These are phyloP conservation scores for Pteropus rufus DNA, from an alignment of 2,797 vertebrate species.

Conservation along the genomic window DNA sequence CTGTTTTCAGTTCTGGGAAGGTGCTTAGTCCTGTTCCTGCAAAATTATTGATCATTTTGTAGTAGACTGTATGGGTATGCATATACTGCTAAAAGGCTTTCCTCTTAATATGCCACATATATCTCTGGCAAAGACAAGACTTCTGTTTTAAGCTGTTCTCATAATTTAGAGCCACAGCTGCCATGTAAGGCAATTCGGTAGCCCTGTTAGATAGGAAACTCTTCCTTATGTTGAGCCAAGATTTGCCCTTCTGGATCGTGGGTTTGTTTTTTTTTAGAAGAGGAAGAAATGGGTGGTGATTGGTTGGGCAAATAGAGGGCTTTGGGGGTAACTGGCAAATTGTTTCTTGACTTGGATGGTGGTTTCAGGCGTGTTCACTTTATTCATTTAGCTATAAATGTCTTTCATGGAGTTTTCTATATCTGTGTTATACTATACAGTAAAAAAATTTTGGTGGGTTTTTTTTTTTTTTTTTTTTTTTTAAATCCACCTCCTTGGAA, in stretches of 20 bases:
- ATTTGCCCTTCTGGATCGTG: background rate
- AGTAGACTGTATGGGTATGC: background rate
- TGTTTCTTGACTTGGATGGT: background rate
- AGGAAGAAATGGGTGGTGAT: background rate
- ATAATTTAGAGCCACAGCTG: background rate
- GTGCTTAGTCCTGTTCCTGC: constrained; percentile 24
- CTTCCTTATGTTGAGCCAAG: background rate
- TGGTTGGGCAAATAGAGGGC: background rate
- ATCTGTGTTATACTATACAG: background rate
- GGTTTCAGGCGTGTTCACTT: background rate
- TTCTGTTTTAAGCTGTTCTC: background rate
- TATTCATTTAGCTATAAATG: background rate
- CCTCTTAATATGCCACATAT: background rate
- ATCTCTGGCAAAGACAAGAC: background rate
- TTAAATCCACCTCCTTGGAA: background rate
- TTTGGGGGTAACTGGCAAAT: background rate
- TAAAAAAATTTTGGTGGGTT: background rate
- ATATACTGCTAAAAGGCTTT: background rate
- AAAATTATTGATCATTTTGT: constrained; percentile 33
- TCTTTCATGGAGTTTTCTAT: background rate
- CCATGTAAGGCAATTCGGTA: background rate
- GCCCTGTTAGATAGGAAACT: background rate
- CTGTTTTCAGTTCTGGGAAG: constrained; percentile 10
- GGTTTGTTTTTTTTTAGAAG: background rate
- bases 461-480: background rate